These are phyloP conservation scores for Anolis carolinensis DNA, from an alignment of 2,113 vertebrate species.

Conservation along the genomic window DNA sequence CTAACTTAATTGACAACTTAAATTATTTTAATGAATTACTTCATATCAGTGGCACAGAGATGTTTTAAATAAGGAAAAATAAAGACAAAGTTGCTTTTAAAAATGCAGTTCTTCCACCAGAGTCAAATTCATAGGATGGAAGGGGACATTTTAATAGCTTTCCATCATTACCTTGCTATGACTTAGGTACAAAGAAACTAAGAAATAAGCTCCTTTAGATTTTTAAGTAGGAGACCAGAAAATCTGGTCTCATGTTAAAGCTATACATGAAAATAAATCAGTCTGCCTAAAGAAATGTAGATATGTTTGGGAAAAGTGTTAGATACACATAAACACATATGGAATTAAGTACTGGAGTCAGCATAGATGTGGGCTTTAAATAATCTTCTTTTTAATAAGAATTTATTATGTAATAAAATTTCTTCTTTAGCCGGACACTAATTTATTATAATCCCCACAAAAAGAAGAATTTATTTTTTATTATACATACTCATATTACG, in stretches of 20 bases:
- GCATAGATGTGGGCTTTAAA: slow-evolving; percentile 34
- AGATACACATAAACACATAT: no score
- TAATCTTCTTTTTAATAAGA: slow-evolving; percentile 18
- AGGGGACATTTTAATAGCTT: background rate
- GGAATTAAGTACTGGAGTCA: slow-evolving; percentile 36
- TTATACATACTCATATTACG: background rate
- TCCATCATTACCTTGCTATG: background rate
- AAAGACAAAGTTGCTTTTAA: background rate
- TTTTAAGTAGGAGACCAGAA: slow-evolving; percentile 30
- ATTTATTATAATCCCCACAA: slow-evolving; percentile 9
- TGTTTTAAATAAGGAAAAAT: background rate
- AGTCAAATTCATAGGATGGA: background rate
- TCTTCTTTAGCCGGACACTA: slow-evolving; percentile 1
- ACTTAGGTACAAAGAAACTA: background rate
- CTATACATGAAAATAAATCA: background rate
- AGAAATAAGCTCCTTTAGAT: background rate
- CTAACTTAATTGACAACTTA: no score
- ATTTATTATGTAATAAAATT: slow-evolving; percentile 7
- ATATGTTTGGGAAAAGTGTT: slow-evolving; percentile 35
- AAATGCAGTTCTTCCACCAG: background rate
- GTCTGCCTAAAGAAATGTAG: slow-evolving; percentile 29
- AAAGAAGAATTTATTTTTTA: background rate
- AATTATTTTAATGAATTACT: no score
- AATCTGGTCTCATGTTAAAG: slow-evolving; percentile 50
- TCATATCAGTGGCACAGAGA: background rate